Percentiles rank a stretch among this genome's conserved stretches.
Conservation (phyloP, 2,888 invertebrate genomes). For the Sycophila texana region DNA sequence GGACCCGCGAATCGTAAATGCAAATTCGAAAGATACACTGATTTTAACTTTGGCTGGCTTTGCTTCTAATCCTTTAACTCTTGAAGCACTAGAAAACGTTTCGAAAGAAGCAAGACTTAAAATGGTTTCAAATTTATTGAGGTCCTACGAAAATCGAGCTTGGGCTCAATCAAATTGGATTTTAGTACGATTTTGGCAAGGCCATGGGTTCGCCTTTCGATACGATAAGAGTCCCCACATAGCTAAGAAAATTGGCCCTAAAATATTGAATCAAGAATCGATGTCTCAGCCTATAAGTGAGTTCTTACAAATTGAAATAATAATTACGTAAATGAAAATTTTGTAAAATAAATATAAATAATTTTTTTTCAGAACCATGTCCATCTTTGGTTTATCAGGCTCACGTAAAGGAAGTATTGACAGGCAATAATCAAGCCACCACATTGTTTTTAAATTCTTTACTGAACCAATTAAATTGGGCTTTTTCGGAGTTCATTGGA, state of each 20-base stretch:
- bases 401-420: conserved; percentile 81
- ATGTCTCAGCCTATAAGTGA: conserved; percentile 74
- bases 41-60: conserved; percentile 87
- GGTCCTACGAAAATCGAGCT: conserved; percentile 88
- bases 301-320: conserved; percentile 50
- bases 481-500: conserved; percentile 90
- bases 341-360: conserved; percentile 9
- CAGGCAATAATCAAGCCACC: conserved; percentile 80
- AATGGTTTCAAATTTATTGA: conserved; percentile 83
- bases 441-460: conserved; percentile 86
- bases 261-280: conserved; percentile 76
- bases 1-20: conserved; percentile 84
- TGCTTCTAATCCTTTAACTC: conserved; percentile 84
- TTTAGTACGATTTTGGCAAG: conserved; percentile 89
- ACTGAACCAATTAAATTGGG: conserved; percentile 90
- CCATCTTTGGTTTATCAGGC: conserved; percentile 82
- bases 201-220: conserved; percentile 87
- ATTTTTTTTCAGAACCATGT: conserved; percentile 79
- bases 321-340: background rate
- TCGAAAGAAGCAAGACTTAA: conserved; percentile 79
- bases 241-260: conserved; percentile 74
- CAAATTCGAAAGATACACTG: conserved; percentile 86
- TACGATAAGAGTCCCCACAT: conserved; percentile 78
- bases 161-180: conserved; percentile 93
- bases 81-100: conserved; percentile 84